Base-by-base conservation (phyloP, 2,113 vertebrate genomes). In the Ammodytes dubius region DNA sequence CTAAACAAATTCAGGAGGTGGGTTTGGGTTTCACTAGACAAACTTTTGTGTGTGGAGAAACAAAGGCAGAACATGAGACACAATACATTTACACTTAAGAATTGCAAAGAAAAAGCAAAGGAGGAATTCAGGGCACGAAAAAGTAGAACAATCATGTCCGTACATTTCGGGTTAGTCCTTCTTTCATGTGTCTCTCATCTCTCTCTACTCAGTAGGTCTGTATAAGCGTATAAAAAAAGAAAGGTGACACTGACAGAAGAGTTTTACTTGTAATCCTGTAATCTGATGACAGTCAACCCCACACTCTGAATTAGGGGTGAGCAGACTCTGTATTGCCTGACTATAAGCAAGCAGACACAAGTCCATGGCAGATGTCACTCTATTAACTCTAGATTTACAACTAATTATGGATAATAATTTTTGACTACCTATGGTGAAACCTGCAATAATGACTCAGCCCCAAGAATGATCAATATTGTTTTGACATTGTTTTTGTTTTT, bases 101-200 rank as follows among this genome's bases (percentile, higher is more conserved):
- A 66, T 46, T n/a, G 46, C 6, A 7, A 13, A 45, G 43, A 4
- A 19, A 6, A 11, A 27, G 27, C 27, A 27, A 27, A 27, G 17
- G 14, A 57, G 49, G 58, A 57, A 67, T 57, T 0, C 45, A 65
- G 58, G 7, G 3, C 35, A 43, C 45, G 27, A 2, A 15, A 43
- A n/a, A 53, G 13, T 19, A 47, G 60, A 47, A 43, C 39, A 59
- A 69, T 84, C 71, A 52, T 11, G 39, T 35, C 37, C 45, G 35
- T 1, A 65, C 27, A 77, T 77, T 71, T 45, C 17, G 19, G 7
- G 47, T 53, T 74, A 42, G 42, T 60, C 37, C 0, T 6, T 47
- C 49, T 70, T 53, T 74, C 19, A 64, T 35, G 77, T 53, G 50
- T 74, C 78, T 84, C 74, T 89, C 69, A 85, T 77, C 1, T 52